phyloP scores from a whole-genome alignment of 2,888 invertebrate genomes.

The Pseudoips prasinana region DNA sequence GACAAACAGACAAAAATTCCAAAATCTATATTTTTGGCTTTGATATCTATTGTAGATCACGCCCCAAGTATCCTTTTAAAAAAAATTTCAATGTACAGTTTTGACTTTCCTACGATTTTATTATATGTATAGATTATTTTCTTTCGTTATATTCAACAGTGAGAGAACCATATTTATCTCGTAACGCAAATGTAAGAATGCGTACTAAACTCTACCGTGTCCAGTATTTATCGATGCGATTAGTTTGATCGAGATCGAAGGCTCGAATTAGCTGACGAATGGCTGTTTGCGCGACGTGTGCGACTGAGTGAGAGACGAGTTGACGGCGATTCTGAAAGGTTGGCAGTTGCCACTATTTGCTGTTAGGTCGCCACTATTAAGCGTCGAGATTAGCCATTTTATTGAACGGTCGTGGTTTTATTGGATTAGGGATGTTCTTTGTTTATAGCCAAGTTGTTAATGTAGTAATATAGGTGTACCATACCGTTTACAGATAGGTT shows the following conservation, averaged over 20 bases:
- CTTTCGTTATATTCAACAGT: no score
- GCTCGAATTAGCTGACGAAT: constrained; percentile 63
- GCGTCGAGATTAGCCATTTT: constrained; percentile 16
- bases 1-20: no score
- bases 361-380: constrained; percentile 12
- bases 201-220: no score
- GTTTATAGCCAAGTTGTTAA: constrained; percentile 2
- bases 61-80: no score
- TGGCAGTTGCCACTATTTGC: constrained; percentile 15
- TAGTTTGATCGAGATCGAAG: constrained; percentile 63
- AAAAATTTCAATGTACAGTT: no score
- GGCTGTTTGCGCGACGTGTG: constrained; percentile 36
- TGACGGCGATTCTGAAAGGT: constrained; percentile 22
- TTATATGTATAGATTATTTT: no score
- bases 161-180: no score
- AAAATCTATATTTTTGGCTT: no score
- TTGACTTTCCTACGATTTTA: no score
- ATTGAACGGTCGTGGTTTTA: constrained; percentile 30
- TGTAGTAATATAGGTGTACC: constrained; percentile 6
- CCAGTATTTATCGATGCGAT: constrained; percentile 63
- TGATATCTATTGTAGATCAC: no score
- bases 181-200: no score
- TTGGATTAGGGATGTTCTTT: constrained; percentile 8
- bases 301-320: constrained; percentile 29
- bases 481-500: no score